These are phyloP conservation scores for Nezara viridula DNA, from an alignment of 2,888 invertebrate genomes.

Conservation along the genomic window DNA sequence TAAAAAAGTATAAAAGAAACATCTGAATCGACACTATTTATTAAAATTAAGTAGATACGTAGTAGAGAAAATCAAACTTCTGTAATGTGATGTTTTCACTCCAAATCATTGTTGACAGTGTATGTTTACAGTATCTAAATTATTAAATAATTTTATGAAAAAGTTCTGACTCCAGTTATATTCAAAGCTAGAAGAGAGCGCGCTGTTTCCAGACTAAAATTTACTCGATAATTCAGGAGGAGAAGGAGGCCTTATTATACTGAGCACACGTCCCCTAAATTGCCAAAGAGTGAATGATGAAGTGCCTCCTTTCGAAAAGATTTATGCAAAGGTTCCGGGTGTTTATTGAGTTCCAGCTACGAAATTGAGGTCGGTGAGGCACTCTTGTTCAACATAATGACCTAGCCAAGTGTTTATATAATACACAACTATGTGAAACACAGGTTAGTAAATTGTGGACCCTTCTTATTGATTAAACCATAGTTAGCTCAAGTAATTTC, in stretches of 20 bases:
- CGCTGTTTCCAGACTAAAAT: not conserved
- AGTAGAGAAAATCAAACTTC: too few relatives aligned
- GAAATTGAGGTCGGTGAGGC: not conserved
- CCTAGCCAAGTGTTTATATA: not conserved
- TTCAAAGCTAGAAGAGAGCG: not conserved
- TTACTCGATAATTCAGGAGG: not conserved
- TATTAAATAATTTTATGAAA: not conserved
- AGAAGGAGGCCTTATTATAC: not conserved
- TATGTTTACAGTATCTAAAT: too few relatives aligned
- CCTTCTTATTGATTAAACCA: not conserved
- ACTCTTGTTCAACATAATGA: constrained; percentile 12
- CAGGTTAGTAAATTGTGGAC: not conserved
- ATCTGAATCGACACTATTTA: too few relatives aligned
- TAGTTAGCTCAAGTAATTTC: too few relatives aligned
- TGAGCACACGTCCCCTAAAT: constrained; percentile 10
- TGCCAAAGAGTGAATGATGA: constrained; percentile 39
- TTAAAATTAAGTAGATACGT: too few relatives aligned
- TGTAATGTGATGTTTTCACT: too few relatives aligned
- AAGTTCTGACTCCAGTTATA: not conserved
- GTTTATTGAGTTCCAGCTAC: constrained; percentile 13
- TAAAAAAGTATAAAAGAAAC: too few relatives aligned
- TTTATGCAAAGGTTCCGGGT: constrained; percentile 19
- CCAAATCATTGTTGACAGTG: too few relatives aligned
- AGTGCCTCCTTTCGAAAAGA: constrained; percentile 19
- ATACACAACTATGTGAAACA: not conserved